Base-by-base conservation (phyloP, 2,113 vertebrate species). In the Trogon surrucura region DNA sequence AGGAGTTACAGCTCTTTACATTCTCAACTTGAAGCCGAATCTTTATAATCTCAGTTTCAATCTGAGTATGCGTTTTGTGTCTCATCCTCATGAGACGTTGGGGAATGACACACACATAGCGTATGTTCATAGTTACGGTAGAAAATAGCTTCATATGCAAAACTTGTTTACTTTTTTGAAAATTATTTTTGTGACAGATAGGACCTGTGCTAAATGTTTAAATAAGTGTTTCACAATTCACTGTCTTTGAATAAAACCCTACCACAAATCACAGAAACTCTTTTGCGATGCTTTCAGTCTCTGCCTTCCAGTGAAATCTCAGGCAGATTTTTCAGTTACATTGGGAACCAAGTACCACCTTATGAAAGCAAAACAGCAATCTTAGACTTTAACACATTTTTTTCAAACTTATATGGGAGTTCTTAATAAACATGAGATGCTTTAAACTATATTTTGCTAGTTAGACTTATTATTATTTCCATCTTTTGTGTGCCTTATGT, bases 121-220 rank as follows among this genome's bases (percentile, higher is more conserved):
- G 5, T 27, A 1, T 3, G 7, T 29, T 75, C 48, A 13, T 72
- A 30, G 32, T 4, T 45, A 65, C 0, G 66, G 17, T 1, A 36
- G 57, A 53, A 62, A 89, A 53, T 22, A 48, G 26, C 51, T 94
- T 73, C 15, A 0, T 9, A 8, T 38, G 62, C 73, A 56, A 61
- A 51, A 50, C 30, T 32, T 36, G 3, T 34, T 82, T 51, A 6
- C 10, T 23, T 70, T 60, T 60, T 47, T 30, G 44, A 44, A n/a
- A 23, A n/a, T 19, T 51, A 60, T 7, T 58, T 88, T 85, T 83
- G 60, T 88, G 64, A 38, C 82, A 85, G 54, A 58, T 10, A 69
- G 18, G 14, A 16, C 17, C 38, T 23, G 6, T 70, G 78, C 20
- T 73, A 69, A 89, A 80, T 56, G 27, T 93, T 69, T 27, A 66